phyloP scores from a whole-genome alignment of 2,888 invertebrate genomes.

The Kuschelorhynchus macadamiae region DNA sequence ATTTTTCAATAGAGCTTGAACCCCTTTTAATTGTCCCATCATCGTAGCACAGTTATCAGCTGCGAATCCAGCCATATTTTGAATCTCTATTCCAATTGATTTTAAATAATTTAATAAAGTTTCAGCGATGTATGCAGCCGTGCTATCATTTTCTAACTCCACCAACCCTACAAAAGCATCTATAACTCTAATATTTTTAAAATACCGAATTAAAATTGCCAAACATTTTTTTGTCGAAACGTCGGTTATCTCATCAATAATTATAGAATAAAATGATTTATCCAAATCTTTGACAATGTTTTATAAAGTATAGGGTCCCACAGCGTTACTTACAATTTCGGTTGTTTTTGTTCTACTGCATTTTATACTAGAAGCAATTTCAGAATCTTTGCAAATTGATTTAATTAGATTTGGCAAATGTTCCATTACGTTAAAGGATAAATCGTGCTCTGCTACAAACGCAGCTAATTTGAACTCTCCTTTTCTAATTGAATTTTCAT shows the following conservation, averaged over 20 bases:
- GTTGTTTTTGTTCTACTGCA: slow-evolving; percentile 53
- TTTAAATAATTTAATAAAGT: slow-evolving; percentile 28
- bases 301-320: neutral
- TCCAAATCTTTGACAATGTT: slow-evolving; percentile 28
- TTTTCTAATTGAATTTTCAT: too few species aligned
- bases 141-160: slow-evolving; percentile 25
- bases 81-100: slow-evolving; percentile 24
- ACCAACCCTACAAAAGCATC: slow-evolving; percentile 35
- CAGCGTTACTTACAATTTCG: slow-evolving; percentile 27
- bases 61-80: slow-evolving; percentile 47
- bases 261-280: slow-evolving; percentile 39
- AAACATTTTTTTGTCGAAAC: slow-evolving; percentile 48
- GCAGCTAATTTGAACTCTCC: too few species aligned
- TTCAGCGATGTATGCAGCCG: slow-evolving; percentile 24
- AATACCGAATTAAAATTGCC: slow-evolving; percentile 38
- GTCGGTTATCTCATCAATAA: slow-evolving; percentile 44
- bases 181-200: slow-evolving; percentile 29
- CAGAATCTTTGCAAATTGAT: slow-evolving; percentile 53
- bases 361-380: slow-evolving; percentile 51
- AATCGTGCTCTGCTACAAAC: slow-evolving; percentile 50
- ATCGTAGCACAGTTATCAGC: slow-evolving; percentile 44
- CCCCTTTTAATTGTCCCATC: slow-evolving; percentile 48
- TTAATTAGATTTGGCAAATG: slow-evolving; percentile 54
- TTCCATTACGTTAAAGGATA: slow-evolving; percentile 54
- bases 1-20: slow-evolving; percentile 40